Base-by-base conservation (phyloP, 2,888 invertebrate genomes). In the Apodemia mormo region DNA sequence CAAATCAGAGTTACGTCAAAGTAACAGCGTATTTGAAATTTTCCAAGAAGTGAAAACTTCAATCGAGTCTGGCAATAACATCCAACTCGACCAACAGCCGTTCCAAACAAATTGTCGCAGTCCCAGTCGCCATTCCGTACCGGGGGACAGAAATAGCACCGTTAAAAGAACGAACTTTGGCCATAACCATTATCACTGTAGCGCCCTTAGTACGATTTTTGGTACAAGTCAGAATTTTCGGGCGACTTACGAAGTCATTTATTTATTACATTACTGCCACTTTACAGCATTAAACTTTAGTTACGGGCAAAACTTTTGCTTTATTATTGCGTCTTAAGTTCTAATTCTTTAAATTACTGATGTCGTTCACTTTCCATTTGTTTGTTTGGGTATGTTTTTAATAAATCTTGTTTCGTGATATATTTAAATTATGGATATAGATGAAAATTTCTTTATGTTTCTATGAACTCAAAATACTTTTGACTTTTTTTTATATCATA, bases 161-260 rank as follows among this genome's bases (percentile, higher is more conserved):
- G 84, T 85, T 83, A 81, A 81, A 81, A 85, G 81, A 83, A 81
- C 78, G 80, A 92, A 93, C 85, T 92, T 92, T 85, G 67, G 78
- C 88, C 87, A 92, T 93, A 91, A 92, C 89, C 92, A 90, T 90
- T 90, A 89, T 88, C 90, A 82, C 87, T 81, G 85, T 78, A 82
- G 85, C 85, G 85, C 87, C 88, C 84, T 85, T 86, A 75, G 82
- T 65, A 68, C 70, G 70, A 45, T 66, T 67, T 69, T 68, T 69
- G 74, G 74, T 72, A 67, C 74, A 74, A 76, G 72, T 68, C 49
- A 64, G 66, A 72, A 73, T 71, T 71, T 76, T 61, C 67, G 37
- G 70, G 71, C 74, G 72, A 73, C 70, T 69, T 66, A 67, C 67
- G 22, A 71, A 72, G 71, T 72, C 68, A 65, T 67, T 72, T 72